Conservation (phyloP, 2,888 invertebrate species). For the Gortyna flavago region DNA sequence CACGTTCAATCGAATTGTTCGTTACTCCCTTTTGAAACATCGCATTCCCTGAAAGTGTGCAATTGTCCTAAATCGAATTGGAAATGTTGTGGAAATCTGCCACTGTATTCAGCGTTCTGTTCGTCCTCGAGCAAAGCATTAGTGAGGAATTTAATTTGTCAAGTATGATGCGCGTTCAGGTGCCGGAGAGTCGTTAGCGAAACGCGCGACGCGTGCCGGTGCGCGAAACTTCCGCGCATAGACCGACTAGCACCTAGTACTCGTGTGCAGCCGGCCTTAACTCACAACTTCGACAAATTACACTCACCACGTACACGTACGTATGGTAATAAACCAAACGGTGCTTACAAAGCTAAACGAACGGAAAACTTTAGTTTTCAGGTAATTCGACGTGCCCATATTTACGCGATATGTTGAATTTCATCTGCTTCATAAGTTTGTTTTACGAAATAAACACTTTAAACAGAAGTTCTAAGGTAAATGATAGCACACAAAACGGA, state of each 20-base stretch:
- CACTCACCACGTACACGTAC: conserved; percentile 32
- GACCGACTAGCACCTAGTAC: conserved; percentile 20
- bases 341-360: conserved; percentile 38
- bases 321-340: conserved; percentile 21
- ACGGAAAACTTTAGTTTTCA: conserved; percentile 49
- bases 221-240: conserved; percentile 70
- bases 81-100: conserved; percentile 67
- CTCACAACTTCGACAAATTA: conserved; percentile 46
- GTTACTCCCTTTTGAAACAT: conserved; percentile 78
- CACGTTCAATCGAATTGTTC: conserved; percentile 82
- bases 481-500: conserved; percentile 30
- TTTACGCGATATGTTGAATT: conserved; percentile 38
- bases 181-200: conserved; percentile 72
- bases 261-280: conserved; percentile 45
- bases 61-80: conserved; percentile 85
- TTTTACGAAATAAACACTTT: conserved; percentile 16
- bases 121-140: conserved; percentile 71
- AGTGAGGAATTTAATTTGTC: conserved; percentile 79
- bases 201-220: conserved; percentile 72
- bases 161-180: conserved; percentile 76
- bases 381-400: conserved; percentile 33
- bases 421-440: conserved; percentile 25
- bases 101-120: conserved; percentile 67
- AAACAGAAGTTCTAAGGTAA: conserved; percentile 17
- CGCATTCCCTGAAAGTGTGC: conserved; percentile 78